Base-by-base conservation (phyloP, 1,140 invertebrate species). In the Leptinotarsa defecta region DNA sequence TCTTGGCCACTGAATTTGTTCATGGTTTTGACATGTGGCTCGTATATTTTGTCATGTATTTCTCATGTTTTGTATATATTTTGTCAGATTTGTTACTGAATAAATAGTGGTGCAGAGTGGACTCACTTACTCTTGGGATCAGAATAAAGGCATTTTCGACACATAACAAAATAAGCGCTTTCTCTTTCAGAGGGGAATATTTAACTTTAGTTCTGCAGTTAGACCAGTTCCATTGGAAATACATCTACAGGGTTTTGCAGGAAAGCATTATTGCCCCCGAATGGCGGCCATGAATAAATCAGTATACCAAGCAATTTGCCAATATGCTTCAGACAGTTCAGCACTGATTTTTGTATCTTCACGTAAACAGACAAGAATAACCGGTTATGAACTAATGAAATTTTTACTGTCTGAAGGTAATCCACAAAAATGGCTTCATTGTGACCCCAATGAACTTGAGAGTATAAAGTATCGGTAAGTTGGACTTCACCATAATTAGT, bases 281-380 rank as follows among this genome's bases (percentile, higher is more conserved):
- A 99, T 99, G 98, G 95, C 97, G 52, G 96, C 97, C 0, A 99
- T 99, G 98, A 99, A 99, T 87, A 95, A 97, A 83, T 98, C 98
- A n/a, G 94, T 95, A 3, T 99, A 96, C 87, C 94, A 97, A 88
- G 96, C 96, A 1, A 98, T 99, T 76, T 91, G 93, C 70, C 93
- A 95, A 72, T 95, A 99, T 86, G 98, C 97, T 0, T 96, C 96
- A 0, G 86, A 87, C 8, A 92, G 98, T 82, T 98, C 98, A 0
- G 91, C 94, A 0, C 88, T 99, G 24, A 91, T 99, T 6, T 99
- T 99, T 87, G 98, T 99, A 0, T 98, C 98, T 1, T 99, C 97
- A n/a, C 88, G 98, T 64, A 88, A 98, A 78, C 98, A 99, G 89
- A 99, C 98, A 1, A 89, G 98, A 73, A 87, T 99, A 34, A 99